Percentiles rank a stretch among this genome's conserved stretches.
Evolutionary conservation across 2,113 vertebrate genomes (phyloP).

Genomic region (Cacatua alba): DNA sequence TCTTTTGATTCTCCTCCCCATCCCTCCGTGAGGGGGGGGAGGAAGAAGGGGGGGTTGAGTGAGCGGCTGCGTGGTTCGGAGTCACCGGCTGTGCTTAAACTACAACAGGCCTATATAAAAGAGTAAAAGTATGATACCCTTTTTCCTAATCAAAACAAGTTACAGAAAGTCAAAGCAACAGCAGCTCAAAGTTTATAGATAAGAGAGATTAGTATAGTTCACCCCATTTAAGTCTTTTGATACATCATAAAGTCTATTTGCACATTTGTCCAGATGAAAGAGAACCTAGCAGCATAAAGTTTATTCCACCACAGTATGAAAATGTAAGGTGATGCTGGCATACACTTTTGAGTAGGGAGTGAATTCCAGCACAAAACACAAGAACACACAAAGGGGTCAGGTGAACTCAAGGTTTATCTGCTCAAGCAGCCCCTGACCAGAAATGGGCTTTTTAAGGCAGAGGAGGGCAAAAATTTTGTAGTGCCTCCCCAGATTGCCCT

Average conservation of each 20-base stretch:
- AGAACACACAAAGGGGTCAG: background rate
- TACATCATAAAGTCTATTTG: background rate
- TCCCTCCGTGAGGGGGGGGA: no score
- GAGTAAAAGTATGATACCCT: background rate
- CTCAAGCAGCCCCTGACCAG: background rate
- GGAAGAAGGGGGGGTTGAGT: no score
- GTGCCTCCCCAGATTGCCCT: background rate
- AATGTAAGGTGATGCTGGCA: fast-evolving
- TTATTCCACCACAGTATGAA: background rate
- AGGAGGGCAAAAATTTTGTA: background rate
- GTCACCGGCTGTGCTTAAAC: no score
- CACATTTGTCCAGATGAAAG: background rate
- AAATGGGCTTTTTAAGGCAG: background rate
- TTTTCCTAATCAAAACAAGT: background rate
- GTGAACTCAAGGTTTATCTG: background rate
- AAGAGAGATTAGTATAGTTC: background rate
- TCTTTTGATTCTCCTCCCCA: no score
- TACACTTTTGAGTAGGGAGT: background rate
- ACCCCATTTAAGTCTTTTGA: background rate
- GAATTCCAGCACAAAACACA: background rate
- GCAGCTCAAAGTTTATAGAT: background rate
- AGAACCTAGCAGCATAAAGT: background rate
- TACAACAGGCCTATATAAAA: background rate
- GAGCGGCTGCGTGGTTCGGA: no score
- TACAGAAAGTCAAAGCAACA: background rate